Percentiles rank a stretch among this genome's conserved stretches.
phyloP scores from a whole-genome alignment of 2,888 invertebrate species.

The Anaspis maculata region DNA sequence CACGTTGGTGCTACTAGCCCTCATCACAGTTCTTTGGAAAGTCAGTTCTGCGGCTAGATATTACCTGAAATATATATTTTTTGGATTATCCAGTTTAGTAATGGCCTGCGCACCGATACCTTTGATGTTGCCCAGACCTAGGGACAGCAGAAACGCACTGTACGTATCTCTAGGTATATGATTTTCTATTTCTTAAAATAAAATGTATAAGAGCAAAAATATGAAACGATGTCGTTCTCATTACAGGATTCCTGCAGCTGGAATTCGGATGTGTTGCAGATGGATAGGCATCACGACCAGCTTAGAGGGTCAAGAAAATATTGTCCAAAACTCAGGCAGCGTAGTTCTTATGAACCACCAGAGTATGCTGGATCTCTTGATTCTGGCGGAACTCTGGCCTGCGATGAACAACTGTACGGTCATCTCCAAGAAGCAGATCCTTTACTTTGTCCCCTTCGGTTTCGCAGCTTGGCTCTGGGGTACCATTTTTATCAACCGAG shows the following conservation, averaged over 20 bases:
- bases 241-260: slow-evolving; percentile 61
- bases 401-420: slow-evolving; percentile 71
- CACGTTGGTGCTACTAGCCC: slow-evolving; percentile 7
- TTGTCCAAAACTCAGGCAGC: slow-evolving; percentile 64
- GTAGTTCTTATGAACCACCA: slow-evolving; percentile 86
- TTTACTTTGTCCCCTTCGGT: slow-evolving; percentile 78
- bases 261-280: slow-evolving; percentile 42
- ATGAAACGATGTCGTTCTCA: too few species aligned
- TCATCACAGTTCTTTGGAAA: slow-evolving; percentile 38
- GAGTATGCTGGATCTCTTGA: slow-evolving; percentile 73
- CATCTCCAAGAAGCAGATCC: slow-evolving; percentile 74
- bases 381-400: slow-evolving; percentile 74
- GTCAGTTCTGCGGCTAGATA: slow-evolving; percentile 59
- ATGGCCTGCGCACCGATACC: slow-evolving; percentile 62
- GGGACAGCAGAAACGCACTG: slow-evolving; percentile 70
- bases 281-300: slow-evolving; percentile 60
- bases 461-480: slow-evolving; percentile 82
- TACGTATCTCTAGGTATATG: slow-evolving; percentile 48
- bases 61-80: slow-evolving; percentile 60
- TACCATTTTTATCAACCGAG: slow-evolving; percentile 78
- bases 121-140: slow-evolving; percentile 64
- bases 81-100: slow-evolving; percentile 53
- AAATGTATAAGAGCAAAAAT: too few species aligned
- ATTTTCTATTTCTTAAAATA: slow-evolving; percentile 2
- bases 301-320: slow-evolving; percentile 68